Conservation (phyloP, 1,140 invertebrate species). For the Homalodisca vitripennis region DNA sequence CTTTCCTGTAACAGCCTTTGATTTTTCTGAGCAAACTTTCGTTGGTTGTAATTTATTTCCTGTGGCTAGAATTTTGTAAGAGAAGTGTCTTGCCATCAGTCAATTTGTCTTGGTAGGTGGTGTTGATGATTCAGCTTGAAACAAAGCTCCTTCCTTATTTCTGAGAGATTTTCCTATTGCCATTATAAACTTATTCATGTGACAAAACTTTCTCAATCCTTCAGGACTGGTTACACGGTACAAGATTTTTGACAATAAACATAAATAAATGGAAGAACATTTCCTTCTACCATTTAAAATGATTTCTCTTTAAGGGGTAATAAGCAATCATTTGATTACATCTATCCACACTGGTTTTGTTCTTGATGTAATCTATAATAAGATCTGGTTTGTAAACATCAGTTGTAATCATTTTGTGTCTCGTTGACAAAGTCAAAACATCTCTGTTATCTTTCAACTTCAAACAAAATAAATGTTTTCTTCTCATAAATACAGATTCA, state of each 20-base stretch:
- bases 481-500: slow-evolving; percentile 6
- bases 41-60: slow-evolving; percentile 14
- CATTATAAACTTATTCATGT: too few species aligned
- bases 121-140: too few species aligned
- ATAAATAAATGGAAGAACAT: slow-evolving; percentile 26
- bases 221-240: not conserved
- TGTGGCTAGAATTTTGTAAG: slow-evolving; percentile 13
- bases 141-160: not conserved
- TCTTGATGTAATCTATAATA: slow-evolving; percentile 20
- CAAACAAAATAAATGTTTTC: slow-evolving; percentile 24
- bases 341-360: slow-evolving; percentile 25
- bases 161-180: slow-evolving; percentile 4
- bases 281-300: slow-evolving; percentile 29
- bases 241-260: slow-evolving; percentile 15
- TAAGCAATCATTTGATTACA: slow-evolving; percentile 11
- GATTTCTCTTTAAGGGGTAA: slow-evolving; percentile 21
- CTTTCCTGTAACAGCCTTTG: slow-evolving; percentile 11
- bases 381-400: slow-evolving; percentile 12
- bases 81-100: not conserved
- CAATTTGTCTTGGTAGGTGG: not conserved
- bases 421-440: not conserved
- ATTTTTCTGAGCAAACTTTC: slow-evolving; percentile 16
- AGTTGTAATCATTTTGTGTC: not conserved
- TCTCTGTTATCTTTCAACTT: slow-evolving; percentile 29
- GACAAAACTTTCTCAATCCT: not conserved